A percentile compares a stretch with the other conserved stretches of the same genome.
Conservation (phyloP, 2,113 vertebrate species). For the Amphiprion ocellaris region DNA sequence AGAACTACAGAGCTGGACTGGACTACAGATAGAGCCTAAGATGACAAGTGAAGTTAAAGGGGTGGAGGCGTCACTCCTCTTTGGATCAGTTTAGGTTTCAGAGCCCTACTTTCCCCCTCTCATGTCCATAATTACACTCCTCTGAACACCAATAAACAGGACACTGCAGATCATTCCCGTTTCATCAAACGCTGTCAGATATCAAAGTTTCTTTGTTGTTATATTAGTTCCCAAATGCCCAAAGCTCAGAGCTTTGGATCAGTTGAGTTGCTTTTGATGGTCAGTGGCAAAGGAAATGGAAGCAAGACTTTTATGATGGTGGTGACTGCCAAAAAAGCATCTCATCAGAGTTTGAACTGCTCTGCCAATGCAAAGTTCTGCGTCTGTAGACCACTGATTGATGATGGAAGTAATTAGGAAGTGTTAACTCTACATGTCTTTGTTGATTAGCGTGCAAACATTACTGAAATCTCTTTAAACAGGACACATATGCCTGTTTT, state of each 20-base stretch:
- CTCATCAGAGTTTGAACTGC: constrained; percentile 4
- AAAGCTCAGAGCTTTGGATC: constrained; percentile 16
- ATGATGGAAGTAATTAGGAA: constrained; percentile 20
- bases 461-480: too few species aligned
- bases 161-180: constrained; percentile 15
- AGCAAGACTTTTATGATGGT: constrained; percentile 8
- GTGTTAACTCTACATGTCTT: not conserved
- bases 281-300: constrained; percentile 23
- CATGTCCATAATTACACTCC: constrained; percentile 14
- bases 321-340: constrained; percentile 32
- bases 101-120: constrained; percentile 12
- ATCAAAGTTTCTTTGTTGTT: constrained; percentile 46
- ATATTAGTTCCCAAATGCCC: constrained; percentile 38
- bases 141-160: constrained; percentile 31
- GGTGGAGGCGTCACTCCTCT: not conserved
- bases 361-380: constrained; percentile 19
- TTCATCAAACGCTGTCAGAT: constrained; percentile 28
- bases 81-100: constrained; percentile 17
- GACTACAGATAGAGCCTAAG: not conserved
- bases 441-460: not conserved
- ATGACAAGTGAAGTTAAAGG: constrained; percentile 6
- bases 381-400: constrained; percentile 11
- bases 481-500: too few species aligned
- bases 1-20: not conserved
- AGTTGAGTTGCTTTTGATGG: constrained; percentile 34